Evolutionary conservation across 2,888 invertebrate genomes (phyloP).

Genomic region (Xylophagus ater): DNA sequence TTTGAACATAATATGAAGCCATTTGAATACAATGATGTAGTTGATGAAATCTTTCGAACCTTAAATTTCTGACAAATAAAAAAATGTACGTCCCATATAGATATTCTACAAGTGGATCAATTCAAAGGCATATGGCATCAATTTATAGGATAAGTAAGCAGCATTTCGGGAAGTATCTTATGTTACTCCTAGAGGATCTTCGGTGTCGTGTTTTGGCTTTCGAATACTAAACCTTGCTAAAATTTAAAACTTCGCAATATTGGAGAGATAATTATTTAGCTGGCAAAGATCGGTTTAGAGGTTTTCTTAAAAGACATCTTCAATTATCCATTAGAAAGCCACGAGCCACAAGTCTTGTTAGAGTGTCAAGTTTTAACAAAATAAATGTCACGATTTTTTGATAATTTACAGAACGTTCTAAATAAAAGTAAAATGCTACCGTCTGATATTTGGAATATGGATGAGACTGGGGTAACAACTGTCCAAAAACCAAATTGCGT

Average conservation of each 20-base stretch:
- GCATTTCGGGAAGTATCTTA: background rate
- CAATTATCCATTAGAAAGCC: background rate
- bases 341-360: slow-evolving; percentile 13
- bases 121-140: slow-evolving; percentile 1
- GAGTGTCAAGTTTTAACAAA: slow-evolving; percentile 24
- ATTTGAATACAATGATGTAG: too few species aligned
- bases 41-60: too few species aligned
- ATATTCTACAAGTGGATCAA: background rate
- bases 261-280: slow-evolving; percentile 1
- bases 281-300: slow-evolving; percentile 1
- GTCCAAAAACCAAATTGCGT: slow-evolving; percentile 23
- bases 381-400: slow-evolving; percentile 22
- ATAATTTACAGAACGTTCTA: slow-evolving; percentile 22
- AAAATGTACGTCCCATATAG: background rate
- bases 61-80: too few species aligned
- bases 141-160: background rate
- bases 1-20: too few species aligned
- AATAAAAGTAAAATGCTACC: slow-evolving; percentile 19
- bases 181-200: too few species aligned
- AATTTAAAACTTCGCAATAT: too few species aligned
- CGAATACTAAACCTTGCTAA: too few species aligned
- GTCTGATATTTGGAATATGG: slow-evolving; percentile 21
- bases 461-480: slow-evolving; percentile 24
- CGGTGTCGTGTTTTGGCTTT: too few species aligned
- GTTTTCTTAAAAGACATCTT: background rate